Percentiles rank a stretch among this genome's conserved stretches.
Conservation (phyloP, 2,797 vertebrate species). For the Sebastes umbrosus region DNA sequence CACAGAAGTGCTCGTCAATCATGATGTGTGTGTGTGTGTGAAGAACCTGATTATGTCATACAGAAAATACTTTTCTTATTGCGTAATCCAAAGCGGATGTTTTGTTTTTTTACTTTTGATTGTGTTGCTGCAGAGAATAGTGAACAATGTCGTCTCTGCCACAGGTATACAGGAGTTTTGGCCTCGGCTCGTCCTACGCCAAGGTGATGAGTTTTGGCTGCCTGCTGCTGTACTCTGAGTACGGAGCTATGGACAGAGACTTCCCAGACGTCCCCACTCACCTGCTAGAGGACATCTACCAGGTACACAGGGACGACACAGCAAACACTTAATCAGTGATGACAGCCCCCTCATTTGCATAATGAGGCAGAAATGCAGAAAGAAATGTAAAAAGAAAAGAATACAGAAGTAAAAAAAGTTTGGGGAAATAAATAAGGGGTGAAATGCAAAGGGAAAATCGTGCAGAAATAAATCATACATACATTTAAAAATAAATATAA, state of each 20-base stretch:
- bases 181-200: constrained; percentile 76
- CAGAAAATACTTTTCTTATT: not conserved
- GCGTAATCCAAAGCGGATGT: not conserved
- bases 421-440: too few relatives aligned
- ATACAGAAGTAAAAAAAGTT: too few relatives aligned
- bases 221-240: constrained; percentile 70
- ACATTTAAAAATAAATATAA: too few relatives aligned
- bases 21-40: not conserved
- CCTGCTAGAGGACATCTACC: constrained; percentile 77
- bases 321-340: not conserved
- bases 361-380: too few relatives aligned
- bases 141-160: not conserved
- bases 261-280: constrained; percentile 69
- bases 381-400: too few relatives aligned
- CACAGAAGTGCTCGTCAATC: not conserved
- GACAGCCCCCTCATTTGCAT: too few relatives aligned
- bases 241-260: constrained; percentile 26
- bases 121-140: not conserved
- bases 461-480: too few relatives aligned
- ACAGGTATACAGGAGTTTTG: constrained; percentile 77
- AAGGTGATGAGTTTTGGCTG: constrained; percentile 77
- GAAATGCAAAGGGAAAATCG: too few relatives aligned
- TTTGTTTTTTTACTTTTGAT: not conserved
- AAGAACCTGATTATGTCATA: not conserved
- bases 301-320: constrained; percentile 40